Conservation (phyloP, 2,113 vertebrate species). For the Entelurus aequoreus region DNA sequence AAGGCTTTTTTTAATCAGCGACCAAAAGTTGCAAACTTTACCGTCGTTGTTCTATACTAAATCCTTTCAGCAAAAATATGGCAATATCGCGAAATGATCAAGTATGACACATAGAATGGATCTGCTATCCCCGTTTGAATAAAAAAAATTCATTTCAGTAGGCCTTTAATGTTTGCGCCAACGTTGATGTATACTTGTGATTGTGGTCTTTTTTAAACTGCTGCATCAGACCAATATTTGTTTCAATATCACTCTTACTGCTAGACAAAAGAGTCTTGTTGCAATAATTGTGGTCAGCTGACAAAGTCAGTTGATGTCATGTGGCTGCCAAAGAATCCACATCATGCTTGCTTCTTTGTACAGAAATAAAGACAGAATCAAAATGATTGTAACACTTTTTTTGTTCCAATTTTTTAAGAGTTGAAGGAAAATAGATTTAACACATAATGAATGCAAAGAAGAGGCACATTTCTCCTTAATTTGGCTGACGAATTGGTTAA, state of each 20-base stretch:
- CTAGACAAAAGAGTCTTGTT: conserved; percentile 56
- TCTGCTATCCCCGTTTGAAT: too few species aligned
- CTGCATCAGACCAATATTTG: conserved; percentile 34
- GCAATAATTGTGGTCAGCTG: conserved; percentile 44
- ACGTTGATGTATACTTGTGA: conserved; percentile 7
- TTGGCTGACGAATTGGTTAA: too few species aligned
- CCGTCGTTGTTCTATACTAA: too few species aligned
- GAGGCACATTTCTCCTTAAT: too few species aligned
- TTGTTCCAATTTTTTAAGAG: background rate
- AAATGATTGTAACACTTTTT: background rate
- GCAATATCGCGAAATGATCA: too few species aligned
- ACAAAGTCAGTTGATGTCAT: conserved; percentile 54
- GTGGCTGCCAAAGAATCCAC: conserved; percentile 14
- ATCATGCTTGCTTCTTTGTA: conserved; percentile 12
- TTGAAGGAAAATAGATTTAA: background rate
- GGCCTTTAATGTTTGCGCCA: conserved; percentile 21
- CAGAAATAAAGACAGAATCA: background rate
- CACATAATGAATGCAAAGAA: background rate
- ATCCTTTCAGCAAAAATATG: too few species aligned
- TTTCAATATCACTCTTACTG: conserved; percentile 39
- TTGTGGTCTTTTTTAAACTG: conserved; percentile 9
- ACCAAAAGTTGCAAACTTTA: too few species aligned
- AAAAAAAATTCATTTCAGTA: too few species aligned
- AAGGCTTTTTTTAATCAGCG: too few species aligned
- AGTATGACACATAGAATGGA: too few species aligned